These are phyloP conservation scores for Collichthys lucidus DNA, from an alignment of 2,113 vertebrate genomes.

Conservation along the genomic window DNA sequence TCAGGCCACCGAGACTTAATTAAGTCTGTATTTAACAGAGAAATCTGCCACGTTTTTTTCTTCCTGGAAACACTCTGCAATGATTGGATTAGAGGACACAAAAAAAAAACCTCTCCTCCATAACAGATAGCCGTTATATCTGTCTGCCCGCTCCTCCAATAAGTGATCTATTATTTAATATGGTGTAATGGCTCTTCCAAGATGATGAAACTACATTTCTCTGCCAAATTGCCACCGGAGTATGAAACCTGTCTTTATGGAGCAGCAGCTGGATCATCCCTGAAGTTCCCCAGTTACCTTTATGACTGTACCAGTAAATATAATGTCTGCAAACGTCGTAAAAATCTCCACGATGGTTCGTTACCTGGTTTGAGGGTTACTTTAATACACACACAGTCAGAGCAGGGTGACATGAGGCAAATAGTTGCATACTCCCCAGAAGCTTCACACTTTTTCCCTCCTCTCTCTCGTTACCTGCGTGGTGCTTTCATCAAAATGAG, in stretches of 20 bases:
- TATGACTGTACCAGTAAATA: neutral
- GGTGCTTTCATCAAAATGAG: neutral
- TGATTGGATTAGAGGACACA: conserved; percentile 37
- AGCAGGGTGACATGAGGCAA: too few relatives aligned
- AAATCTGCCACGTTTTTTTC: conserved; percentile 9
- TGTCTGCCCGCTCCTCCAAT: conserved; percentile 16
- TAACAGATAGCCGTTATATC: conserved; percentile 18
- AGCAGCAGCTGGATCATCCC: conserved; percentile 3
- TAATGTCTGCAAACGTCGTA: neutral
- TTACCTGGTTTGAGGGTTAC: neutral
- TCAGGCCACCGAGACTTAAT: conserved; percentile 43
- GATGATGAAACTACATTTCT: conserved; percentile 39
- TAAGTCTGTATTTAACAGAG: conserved; percentile 47
- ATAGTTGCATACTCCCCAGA: neutral
- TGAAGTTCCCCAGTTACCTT: neutral
- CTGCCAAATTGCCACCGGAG: conserved; percentile 12
- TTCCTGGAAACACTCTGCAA: neutral
- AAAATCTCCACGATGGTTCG: neutral
- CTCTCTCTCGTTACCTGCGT: neutral
- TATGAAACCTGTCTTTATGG: conserved; percentile 16
- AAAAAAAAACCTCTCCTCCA: neutral
- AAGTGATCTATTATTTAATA: conserved; percentile 59
- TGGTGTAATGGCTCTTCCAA: conserved; percentile 30
- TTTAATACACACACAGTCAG: too few relatives aligned
- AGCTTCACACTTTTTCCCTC: neutral